Conservation (phyloP, 2,113 vertebrate genomes). For the Cavia porcellus region DNA sequence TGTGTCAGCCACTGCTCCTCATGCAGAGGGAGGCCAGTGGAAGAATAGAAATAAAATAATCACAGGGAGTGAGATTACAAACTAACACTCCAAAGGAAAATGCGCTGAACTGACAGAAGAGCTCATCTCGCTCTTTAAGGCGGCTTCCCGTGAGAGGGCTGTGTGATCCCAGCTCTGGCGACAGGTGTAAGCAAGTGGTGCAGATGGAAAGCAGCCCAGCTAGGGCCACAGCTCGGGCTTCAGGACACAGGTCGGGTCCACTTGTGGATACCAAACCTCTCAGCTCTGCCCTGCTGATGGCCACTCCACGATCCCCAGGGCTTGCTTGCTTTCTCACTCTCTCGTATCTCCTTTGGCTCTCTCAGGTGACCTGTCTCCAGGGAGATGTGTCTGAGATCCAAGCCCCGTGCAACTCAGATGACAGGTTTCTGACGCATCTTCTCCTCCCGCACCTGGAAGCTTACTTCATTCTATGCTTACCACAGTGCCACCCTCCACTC, state of each 20-base stretch:
- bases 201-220: not conserved
- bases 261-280: not conserved
- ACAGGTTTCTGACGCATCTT: not conserved
- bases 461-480: constrained; percentile 14
- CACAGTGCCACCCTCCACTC: not conserved
- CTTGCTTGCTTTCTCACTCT: not conserved
- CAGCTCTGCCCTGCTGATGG: not conserved
- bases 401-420: not conserved
- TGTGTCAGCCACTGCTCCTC: not conserved
- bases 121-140: not conserved
- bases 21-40: not conserved
- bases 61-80: constrained; percentile 23
- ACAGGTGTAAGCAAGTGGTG: not conserved
- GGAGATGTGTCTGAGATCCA: not conserved
- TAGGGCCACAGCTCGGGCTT: not conserved
- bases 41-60: constrained; percentile 32
- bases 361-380: not conserved
- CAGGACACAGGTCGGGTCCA: not conserved
- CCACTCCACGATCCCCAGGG: too few species aligned
- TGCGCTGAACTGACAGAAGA: not conserved
- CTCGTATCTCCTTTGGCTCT: constrained; percentile 22
- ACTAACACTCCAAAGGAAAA: not conserved
- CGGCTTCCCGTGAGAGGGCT: not conserved
- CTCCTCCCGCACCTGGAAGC: not conserved
- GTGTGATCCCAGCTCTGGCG: not conserved